Percentiles rank a stretch among this genome's conserved stretches.
These are phyloP conservation scores for Ypsolopha sequella DNA, from an alignment of 2,888 invertebrate species.

Conservation along the genomic window DNA sequence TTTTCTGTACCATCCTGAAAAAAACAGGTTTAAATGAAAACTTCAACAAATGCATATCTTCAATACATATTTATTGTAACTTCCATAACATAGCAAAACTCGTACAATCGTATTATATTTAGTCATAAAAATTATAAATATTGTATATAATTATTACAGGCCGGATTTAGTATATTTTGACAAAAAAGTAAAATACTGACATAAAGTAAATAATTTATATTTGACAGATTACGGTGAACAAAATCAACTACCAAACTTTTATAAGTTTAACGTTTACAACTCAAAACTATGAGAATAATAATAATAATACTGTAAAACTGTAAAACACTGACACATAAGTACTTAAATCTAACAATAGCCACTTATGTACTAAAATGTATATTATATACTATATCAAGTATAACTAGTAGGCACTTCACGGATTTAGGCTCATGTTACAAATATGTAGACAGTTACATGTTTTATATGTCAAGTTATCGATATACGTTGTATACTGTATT, in stretches of 20 bases:
- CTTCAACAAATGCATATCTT: slow-evolving; percentile 3
- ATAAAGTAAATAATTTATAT: not conserved
- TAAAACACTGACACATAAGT: too few species aligned
- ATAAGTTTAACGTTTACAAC: too few species aligned
- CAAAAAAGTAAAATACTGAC: not conserved
- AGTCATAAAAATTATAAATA: slow-evolving; percentile 6
- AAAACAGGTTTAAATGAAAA: not conserved
- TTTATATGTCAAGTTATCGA: too few species aligned
- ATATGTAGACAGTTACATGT: too few species aligned
- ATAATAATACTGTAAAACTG: too few species aligned
- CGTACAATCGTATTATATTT: slow-evolving; percentile 13
- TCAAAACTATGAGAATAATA: too few species aligned
- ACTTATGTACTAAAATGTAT: not conserved
- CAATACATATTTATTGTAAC: slow-evolving; percentile 21
- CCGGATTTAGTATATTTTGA: not conserved
- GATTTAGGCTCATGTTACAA: slow-evolving; percentile 6
- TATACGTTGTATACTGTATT: too few species aligned
- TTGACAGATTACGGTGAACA: too few species aligned
- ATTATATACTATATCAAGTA: not conserved
- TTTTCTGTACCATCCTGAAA: too few species aligned
- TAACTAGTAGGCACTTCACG: slow-evolving; percentile 23
- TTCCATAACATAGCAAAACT: slow-evolving; percentile 26
- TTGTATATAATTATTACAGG: not conserved
- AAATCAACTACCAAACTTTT: too few species aligned
- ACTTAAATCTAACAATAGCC: too few species aligned